These are phyloP conservation scores for Rissa tridactyla DNA, from an alignment of 2,113 vertebrate genomes.

Conservation along the genomic window DNA sequence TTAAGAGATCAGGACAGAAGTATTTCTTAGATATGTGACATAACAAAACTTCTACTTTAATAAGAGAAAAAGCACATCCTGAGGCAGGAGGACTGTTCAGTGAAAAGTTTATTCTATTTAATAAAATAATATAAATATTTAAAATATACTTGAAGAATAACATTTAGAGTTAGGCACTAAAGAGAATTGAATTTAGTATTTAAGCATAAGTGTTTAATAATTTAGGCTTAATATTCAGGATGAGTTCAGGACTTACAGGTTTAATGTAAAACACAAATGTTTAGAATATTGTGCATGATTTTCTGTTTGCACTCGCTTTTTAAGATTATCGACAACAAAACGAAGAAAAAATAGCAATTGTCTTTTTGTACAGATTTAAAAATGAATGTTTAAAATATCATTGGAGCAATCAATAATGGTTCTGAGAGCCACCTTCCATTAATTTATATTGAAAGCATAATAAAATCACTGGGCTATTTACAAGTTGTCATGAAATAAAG, in stretches of 20 bases:
- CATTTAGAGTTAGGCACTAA: slow-evolving; percentile 12
- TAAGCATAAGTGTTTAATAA: background rate
- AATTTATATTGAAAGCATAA: background rate
- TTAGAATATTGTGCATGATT: background rate
- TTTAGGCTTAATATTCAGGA: slow-evolving; percentile 12
- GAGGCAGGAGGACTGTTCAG: background rate
- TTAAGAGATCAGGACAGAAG: background rate
- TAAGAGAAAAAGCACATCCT: background rate
- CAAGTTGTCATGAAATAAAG: background rate
- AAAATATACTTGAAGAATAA: slow-evolving; percentile 14
- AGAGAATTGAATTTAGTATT: background rate
- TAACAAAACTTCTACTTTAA: background rate
- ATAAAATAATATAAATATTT: slow-evolving; percentile 58
- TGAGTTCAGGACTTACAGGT: background rate
- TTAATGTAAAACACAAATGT: background rate
- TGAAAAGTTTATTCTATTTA: slow-evolving; percentile 27
- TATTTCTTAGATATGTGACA: background rate
- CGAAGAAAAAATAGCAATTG: background rate
- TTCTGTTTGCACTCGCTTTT: background rate
- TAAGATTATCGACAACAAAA: background rate
- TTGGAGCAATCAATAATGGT: background rate
- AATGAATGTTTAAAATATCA: background rate
- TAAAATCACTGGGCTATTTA: background rate
- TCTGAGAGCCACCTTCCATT: background rate
- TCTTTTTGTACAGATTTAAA: background rate